Evolutionary conservation across 1,140 invertebrate genomes (phyloP).

Genomic region (Atta colombica): DNA sequence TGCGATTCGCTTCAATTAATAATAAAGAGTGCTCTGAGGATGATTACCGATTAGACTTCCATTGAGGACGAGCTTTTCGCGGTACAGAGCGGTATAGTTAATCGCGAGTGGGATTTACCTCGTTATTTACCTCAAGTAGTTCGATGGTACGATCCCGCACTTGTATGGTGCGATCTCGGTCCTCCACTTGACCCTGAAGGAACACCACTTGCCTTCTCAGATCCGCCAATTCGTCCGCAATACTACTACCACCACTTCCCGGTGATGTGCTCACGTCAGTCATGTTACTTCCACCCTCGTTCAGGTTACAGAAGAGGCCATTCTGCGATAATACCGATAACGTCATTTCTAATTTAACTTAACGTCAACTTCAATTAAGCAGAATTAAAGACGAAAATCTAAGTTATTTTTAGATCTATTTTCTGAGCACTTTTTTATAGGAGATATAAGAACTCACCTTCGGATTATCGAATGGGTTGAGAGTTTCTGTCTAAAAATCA

Average conservation of each 20-base stretch:
- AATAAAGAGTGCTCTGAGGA: not conserved
- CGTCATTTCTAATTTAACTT: not conserved
- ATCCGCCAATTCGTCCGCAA: conserved; percentile 91
- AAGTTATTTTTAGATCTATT: conserved; percentile 2
- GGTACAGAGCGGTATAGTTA: conserved; percentile 23
- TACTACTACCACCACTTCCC: conserved; percentile 84
- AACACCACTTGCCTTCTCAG: conserved; percentile 92
- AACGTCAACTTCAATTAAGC: not conserved
- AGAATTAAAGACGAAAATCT: not conserved
- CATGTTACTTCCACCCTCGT: conserved; percentile 79
- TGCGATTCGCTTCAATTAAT: not conserved
- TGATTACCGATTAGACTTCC: conserved; percentile 14
- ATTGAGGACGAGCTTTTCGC: not conserved
- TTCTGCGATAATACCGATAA: conserved; percentile 86
- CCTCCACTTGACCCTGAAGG: conserved; percentile 92
- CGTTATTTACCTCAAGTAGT: conserved; percentile 88
- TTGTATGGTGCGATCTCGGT: conserved; percentile 90
- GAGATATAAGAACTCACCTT: conserved; percentile 84
- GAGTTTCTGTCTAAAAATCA: conserved; percentile 91
- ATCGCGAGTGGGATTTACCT: conserved; percentile 43
- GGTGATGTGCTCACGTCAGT: conserved; percentile 81
- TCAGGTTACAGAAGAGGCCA: conserved; percentile 90
- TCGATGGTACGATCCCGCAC: conserved; percentile 89
- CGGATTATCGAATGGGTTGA: conserved; percentile 93
- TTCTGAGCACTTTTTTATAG: conserved; percentile 5